Conservation (phyloP, 2,797 vertebrate genomes). For the Malurus splendens region DNA sequence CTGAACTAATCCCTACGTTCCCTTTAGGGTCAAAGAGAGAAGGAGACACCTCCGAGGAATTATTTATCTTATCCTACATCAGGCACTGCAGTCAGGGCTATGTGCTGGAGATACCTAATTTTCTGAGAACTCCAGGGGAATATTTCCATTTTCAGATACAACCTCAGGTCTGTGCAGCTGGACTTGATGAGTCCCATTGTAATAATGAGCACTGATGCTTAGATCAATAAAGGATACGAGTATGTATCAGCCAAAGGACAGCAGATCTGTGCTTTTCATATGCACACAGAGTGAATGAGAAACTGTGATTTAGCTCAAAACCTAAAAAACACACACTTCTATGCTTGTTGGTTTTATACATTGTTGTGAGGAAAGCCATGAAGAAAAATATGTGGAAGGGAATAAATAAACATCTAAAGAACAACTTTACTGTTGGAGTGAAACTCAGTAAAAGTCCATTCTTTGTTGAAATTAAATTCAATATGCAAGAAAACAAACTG, state of each 20-base stretch:
- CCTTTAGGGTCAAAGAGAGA: background rate
- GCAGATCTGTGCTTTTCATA: background rate
- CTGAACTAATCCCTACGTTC: background rate
- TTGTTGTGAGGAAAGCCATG: background rate
- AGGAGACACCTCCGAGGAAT: background rate
- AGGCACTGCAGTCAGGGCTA: background rate
- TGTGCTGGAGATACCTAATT: background rate
- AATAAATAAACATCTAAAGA: background rate
- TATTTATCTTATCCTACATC: background rate
- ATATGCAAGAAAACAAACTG: background rate
- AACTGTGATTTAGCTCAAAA: background rate
- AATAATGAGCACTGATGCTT: background rate
- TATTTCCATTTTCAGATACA: background rate
- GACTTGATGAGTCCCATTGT: background rate
- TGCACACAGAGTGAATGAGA: background rate
- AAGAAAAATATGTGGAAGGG: background rate
- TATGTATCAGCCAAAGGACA: background rate
- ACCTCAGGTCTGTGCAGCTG: background rate
- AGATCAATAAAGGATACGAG: background rate
- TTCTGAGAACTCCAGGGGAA: background rate
- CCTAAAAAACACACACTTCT: background rate
- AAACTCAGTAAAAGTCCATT: background rate
- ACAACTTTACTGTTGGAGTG: background rate
- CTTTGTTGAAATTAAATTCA: background rate
- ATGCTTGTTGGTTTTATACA: background rate